A percentile compares a stretch with the other conserved stretches of the same genome.
Conservation (phyloP, 1,140 invertebrate genomes). For the Drosophila saltans region DNA sequence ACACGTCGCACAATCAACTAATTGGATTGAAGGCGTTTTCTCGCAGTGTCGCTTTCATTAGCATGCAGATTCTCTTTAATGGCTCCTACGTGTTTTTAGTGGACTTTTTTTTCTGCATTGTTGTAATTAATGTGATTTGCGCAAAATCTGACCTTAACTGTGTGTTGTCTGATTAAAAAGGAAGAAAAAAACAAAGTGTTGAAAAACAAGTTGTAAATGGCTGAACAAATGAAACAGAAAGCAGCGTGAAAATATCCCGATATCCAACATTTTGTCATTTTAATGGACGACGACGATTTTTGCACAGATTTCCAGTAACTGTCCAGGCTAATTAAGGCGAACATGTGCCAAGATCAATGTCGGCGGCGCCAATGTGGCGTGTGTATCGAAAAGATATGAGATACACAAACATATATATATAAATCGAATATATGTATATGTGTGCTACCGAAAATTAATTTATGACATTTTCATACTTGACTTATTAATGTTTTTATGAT, state of each 20-base stretch:
- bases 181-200: conserved; percentile 41
- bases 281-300: conserved; percentile 51
- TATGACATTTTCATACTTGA: conserved; percentile 56
- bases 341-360: conserved; percentile 80
- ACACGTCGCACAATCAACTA: conserved; percentile 77
- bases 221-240: conserved; percentile 58
- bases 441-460: conserved; percentile 73
- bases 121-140: conserved; percentile 75
- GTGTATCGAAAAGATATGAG: conserved; percentile 61
- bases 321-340: conserved; percentile 74
- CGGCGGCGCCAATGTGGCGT: conserved; percentile 57
- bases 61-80: conserved; percentile 67
- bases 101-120: conserved; percentile 46
- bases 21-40: conserved; percentile 62
- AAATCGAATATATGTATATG: conserved; percentile 39
- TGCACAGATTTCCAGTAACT: conserved; percentile 42
- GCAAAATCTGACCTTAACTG: conserved; percentile 67
- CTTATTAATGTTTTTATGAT: conserved; percentile 35
- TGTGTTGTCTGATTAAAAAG: conserved; percentile 74
- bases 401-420: conserved; percentile 35
- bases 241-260: conserved; percentile 22
- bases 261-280: conserved; percentile 64
- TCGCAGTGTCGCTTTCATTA: conserved; percentile 70
- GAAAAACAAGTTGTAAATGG: conserved; percentile 71
- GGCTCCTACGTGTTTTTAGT: conserved; percentile 67